phyloP scores from a whole-genome alignment of 2,113 vertebrate genomes.

The Semicossyphus pulcher region DNA sequence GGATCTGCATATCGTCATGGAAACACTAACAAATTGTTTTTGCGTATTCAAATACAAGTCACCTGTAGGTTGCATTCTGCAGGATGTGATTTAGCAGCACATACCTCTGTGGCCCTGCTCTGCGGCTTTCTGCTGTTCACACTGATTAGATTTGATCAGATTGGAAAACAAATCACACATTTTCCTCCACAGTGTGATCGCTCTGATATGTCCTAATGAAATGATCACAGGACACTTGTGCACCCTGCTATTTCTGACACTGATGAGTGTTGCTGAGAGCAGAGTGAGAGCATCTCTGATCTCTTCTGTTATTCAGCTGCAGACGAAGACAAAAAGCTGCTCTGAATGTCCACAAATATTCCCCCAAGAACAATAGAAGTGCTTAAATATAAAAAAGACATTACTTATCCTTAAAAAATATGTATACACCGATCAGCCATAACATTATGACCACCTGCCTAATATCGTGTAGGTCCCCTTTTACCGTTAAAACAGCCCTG shows the following conservation, averaged over 20 bases:
- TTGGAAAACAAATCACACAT: neutral
- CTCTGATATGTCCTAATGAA: neutral
- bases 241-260: slow-evolving; percentile 1
- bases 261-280: slow-evolving; percentile 3
- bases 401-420: no score
- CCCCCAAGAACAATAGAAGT: no score
- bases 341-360: no score
- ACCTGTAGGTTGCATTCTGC: neutral
- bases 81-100: neutral
- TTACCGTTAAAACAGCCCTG: no score
- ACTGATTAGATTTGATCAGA: neutral
- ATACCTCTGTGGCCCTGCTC: no score
- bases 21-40: neutral
- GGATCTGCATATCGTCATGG: neutral
- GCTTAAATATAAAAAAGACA: no score
- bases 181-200: neutral
- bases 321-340: neutral
- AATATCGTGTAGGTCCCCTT: no score
- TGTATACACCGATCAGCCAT: no score
- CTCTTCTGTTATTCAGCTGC: neutral
- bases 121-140: neutral
- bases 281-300: neutral
- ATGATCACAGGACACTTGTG: neutral
- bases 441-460: no score
- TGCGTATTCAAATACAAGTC: neutral